Evolutionary conservation across 1,140 invertebrate species (phyloP).

Genomic region (Drosophila truncata): DNA sequence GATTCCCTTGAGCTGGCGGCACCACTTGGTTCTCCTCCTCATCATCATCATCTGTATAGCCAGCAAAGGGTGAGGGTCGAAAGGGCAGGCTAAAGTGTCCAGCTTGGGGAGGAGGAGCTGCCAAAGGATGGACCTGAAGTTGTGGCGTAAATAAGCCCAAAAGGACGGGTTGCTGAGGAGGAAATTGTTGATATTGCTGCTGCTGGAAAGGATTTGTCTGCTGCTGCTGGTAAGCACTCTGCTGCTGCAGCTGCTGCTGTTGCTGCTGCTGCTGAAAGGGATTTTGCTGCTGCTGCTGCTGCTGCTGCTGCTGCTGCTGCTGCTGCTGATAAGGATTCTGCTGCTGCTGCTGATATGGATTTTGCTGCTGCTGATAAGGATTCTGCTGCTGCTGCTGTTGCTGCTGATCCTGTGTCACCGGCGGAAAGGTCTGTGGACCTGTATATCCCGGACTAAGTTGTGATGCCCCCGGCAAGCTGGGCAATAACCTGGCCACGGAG

Average conservation of each 20-base stretch:
- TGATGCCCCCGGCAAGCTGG: not conserved
- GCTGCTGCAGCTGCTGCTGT: not conserved
- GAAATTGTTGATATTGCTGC: not conserved
- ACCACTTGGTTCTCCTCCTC: conserved; percentile 6
- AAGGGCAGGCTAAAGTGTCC: conserved; percentile 41
- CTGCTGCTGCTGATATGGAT: conserved; percentile 1
- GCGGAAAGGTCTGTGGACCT: conserved; percentile 48
- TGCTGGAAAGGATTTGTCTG: not conserved
- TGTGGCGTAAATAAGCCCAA: conserved; percentile 35
- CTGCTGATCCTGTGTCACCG: conserved; percentile 15
- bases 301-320: not conserved
- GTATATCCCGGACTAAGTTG: conserved; percentile 52
- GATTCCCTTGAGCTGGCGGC: not conserved
- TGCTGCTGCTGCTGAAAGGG: not conserved
- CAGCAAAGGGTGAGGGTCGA: conserved; percentile 42
- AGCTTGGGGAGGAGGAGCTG: conserved; percentile 14
- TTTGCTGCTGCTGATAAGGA: not conserved
- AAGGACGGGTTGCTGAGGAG: conserved; percentile 10
- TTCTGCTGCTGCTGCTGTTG: not conserved
- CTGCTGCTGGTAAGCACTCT: not conserved
- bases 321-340: not conserved
- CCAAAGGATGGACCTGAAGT: conserved; percentile 2
- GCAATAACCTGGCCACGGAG: not conserved
- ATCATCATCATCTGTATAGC: conserved; percentile 41
- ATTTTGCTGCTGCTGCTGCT: not conserved